Base-by-base conservation (phyloP, 2,113 vertebrate species). In the Talpa occidentalis region DNA sequence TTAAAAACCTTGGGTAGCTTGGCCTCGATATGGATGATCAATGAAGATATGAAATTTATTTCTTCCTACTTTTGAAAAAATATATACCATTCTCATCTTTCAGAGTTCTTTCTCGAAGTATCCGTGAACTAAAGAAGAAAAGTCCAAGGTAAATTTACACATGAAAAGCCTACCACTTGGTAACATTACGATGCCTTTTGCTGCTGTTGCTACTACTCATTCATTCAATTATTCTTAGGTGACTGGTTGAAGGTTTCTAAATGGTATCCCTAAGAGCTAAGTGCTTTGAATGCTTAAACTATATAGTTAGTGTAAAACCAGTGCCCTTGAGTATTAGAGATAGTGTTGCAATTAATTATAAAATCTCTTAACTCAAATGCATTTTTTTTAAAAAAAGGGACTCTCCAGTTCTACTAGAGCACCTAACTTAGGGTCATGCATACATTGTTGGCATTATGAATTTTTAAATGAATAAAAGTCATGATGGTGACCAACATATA, bases 381-480 rank as follows among this genome's bases (percentile, higher is more conserved):
- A 92, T 44, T 62, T 56, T 64, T 94, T 90, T 91, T 56, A 11
- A 11, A 11, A 14, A 94, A 70, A 70, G 64, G 32, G 28, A 40
- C 19, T 74, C 2, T 86, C 30, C 64, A 69, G 62, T 85, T 85
- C 52, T 67, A 37, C 52, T 66, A 73, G n/a, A 28, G 24, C 70
- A 64, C 21, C 28, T 90, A 84, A 94, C 70, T 88, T 90, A 70
- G 32, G 66, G 16, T 26, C 60, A 60, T n/a, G 16, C 15, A 64
- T 72, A 42, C 21, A 40, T 32, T 60, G 40, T 32, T 54, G 40
- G 49, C 62, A 88, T 69, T 72, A 77, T 44, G 32, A 60, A 3
- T 93, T 93, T 92, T 74, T 60, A 94, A 82, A 95, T 69, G 64
- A 94, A 84, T 32, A 93, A 76, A 92, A 92, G 64, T 90, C 30